These are phyloP conservation scores for Blastomussa wellsi DNA, from an alignment of 92 coral and sea anemone species.

Conservation along the genomic window DNA sequence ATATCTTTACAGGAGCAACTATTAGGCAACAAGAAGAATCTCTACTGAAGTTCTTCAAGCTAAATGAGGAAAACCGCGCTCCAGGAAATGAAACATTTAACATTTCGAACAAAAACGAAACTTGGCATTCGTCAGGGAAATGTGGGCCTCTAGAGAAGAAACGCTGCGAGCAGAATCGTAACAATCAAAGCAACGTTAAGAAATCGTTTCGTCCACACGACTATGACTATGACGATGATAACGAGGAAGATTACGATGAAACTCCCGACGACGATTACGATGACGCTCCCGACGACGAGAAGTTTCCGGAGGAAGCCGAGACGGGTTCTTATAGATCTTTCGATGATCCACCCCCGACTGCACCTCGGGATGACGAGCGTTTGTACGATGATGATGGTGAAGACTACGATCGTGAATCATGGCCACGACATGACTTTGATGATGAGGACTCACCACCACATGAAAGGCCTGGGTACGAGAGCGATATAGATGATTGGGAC, in stretches of 20 bases:
- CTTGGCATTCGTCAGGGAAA: neutral
- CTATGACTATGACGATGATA: slow-evolving; percentile 27
- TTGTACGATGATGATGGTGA: slow-evolving; percentile 14
- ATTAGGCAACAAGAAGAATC: neutral
- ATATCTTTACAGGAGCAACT: slow-evolving; percentile 1
- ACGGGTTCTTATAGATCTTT: slow-evolving; percentile 17
- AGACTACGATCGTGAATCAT: slow-evolving; percentile 8
- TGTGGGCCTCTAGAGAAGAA: neutral
- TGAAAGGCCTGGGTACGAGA: slow-evolving; percentile 36
- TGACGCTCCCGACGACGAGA: slow-evolving; percentile 25
- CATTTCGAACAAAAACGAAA: neutral
- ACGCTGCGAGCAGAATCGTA: neutral
- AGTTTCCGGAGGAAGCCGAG: slow-evolving; percentile 27
- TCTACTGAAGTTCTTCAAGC: slow-evolving; percentile 34
- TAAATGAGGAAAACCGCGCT: neutral
- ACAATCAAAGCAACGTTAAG: slow-evolving; percentile 19
- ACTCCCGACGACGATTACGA: slow-evolving; percentile 20
- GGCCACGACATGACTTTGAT: neutral
- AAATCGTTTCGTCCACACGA: slow-evolving; percentile 34
- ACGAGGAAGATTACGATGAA: slow-evolving; percentile 38
- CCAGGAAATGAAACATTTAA: neutral
- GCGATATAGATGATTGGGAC: slow-evolving; percentile 17
- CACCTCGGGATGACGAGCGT: slow-evolving; percentile 22
- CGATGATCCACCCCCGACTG: slow-evolving; percentile 3
- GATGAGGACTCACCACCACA: neutral